phyloP scores from a whole-genome alignment of 2,888 invertebrate species.

The Cyrtodaria siliqua region DNA sequence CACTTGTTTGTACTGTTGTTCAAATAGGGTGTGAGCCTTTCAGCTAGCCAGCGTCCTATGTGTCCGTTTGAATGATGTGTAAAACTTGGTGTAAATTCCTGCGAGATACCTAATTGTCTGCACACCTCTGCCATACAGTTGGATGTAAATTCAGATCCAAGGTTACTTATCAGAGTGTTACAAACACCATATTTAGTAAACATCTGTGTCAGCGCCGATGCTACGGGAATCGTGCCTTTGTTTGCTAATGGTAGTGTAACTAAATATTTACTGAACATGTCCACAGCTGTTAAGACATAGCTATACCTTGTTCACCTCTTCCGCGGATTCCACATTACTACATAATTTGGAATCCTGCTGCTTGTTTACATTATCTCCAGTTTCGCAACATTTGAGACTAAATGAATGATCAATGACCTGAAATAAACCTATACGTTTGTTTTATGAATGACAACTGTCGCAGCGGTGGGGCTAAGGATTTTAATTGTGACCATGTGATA shows the following conservation, averaged over 20 bases:
- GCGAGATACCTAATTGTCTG: constrained; percentile 34
- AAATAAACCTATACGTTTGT: too few species aligned
- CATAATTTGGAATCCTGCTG: too few species aligned
- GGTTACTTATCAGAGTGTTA: constrained; percentile 33
- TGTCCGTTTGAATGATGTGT: constrained; percentile 13
- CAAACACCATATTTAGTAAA: constrained; percentile 35
- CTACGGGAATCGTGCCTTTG: constrained; percentile 21
- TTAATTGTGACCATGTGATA: constrained; percentile 17
- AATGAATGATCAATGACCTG: too few species aligned
- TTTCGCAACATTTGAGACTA: too few species aligned
- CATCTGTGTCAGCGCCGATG: constrained; percentile 12
- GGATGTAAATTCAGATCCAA: constrained; percentile 47
- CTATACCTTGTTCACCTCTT: constrained; percentile 9
- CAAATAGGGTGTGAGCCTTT: constrained; percentile 47
- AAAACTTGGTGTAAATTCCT: constrained; percentile 16
- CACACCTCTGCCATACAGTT: constrained; percentile 42
- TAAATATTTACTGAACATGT: constrained; percentile 43
- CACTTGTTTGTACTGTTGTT: constrained; percentile 27
- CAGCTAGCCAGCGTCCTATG: constrained; percentile 30
- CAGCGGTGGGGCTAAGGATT: constrained; percentile 9
- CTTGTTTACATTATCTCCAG: too few species aligned
- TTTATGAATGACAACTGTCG: constrained; percentile 7
- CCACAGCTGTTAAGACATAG: constrained; percentile 32
- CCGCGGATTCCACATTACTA: too few species aligned
- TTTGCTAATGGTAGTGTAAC: constrained; percentile 22